Conservation (phyloP, 2,113 vertebrate species). For the Todiramphus saurophagus region DNA sequence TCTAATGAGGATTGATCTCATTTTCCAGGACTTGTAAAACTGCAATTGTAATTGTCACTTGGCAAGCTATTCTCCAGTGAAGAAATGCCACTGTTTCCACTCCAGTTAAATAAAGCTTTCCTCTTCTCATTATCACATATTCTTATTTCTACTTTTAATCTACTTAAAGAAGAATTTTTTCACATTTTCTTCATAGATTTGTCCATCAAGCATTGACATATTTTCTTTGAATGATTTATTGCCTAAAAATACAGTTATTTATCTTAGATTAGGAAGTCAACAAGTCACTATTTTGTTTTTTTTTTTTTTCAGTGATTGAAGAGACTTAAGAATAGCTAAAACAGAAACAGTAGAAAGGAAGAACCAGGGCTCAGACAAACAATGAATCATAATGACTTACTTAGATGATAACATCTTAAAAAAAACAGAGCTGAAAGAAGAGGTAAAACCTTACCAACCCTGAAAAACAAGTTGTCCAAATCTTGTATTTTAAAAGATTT, state of each 20-base stretch:
- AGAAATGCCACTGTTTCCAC: background rate
- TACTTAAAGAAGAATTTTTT: background rate
- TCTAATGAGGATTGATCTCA: background rate
- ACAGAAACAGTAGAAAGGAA: background rate
- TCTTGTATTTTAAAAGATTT: background rate
- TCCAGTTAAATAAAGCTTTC: background rate
- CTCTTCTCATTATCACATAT: background rate
- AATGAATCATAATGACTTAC: background rate
- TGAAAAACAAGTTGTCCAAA: background rate
- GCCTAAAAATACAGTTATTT: background rate
- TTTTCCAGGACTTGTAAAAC: background rate
- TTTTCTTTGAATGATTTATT: background rate
- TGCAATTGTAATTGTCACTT: background rate
- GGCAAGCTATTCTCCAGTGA: background rate
- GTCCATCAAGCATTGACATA: background rate
- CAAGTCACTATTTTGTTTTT: background rate
- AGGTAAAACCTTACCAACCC: background rate
- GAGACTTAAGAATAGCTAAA: fast-evolving
- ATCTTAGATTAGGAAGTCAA: background rate
- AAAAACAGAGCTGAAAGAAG: background rate
- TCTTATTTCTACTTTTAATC: background rate
- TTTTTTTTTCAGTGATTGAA: background rate
- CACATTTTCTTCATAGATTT: background rate
- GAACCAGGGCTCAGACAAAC: background rate
- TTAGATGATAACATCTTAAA: background rate